Base-by-base conservation (phyloP, 2,797 vertebrate species). In the Chrosomus eos region DNA sequence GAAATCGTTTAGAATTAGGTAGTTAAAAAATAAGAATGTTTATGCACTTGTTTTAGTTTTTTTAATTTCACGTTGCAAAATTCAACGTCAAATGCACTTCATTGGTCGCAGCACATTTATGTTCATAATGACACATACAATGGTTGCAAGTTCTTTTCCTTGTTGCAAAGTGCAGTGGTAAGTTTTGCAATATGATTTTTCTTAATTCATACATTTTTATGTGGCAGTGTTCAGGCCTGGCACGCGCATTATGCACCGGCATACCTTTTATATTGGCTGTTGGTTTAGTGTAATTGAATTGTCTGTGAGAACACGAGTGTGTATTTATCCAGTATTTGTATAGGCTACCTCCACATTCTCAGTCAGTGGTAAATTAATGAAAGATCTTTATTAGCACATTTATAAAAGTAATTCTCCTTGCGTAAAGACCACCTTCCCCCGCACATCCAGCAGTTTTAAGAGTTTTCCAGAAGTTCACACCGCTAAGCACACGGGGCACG, bases 351-450 rank as follows among this genome's bases (percentile, higher is more conserved):
- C 43, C 83, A 85, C 53, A 80, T 72, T 85, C 71, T 82, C 72
- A 92, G 85, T 85, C 92, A 92, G 78, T 85, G 55, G 76, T 91
- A 92, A 96, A 95, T 92, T 95, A 94, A 94, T 91, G 93, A 95
- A 98, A 97, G 96, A 96, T 96, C 95, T 98, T 98, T 97, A 97
- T 97, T 98, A 97, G 89, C 93, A 98, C 97, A 96, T 97, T 97
- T 95, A 96, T 96, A 97, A 97, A 96, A 94, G 92, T 95, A 95
- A 93, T 95, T 92, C 90, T 95, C 93, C 95, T 94, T 92, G 94
- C 93, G 93, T 93, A 93, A 93, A 94, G 89, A 92, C 88, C 91
- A 84, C 80, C 85, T 91, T 87, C 90, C 81, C 80, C 84, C 91
- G 85, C 88, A 90, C 88, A 84, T 71, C 90, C 89, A 92, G 91